Base-by-base conservation (phyloP, 1,140 invertebrate species). In the Pogonognathellus flavescens region DNA sequence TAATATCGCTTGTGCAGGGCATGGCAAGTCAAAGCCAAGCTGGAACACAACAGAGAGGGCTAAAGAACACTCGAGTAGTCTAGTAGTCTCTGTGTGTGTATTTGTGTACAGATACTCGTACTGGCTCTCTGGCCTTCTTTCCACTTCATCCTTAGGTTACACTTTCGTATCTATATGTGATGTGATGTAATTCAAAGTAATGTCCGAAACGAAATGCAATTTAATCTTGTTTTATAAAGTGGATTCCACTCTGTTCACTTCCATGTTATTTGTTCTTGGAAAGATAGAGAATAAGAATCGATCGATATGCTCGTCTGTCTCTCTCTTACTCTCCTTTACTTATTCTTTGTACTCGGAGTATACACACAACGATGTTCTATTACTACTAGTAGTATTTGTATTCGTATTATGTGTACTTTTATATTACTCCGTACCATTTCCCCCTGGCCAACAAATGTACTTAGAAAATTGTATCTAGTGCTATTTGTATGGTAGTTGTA, bases 141-240 rank as follows among this genome's bases (percentile, higher is more conserved):
- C 31, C 31, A 41, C 31, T 41, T 41, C 31, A 41, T 41, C 31
- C 31, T 41, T 41, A 41, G 31, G 31, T 41, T 41, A 41, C 31
- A 41, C n/a, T 20, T 66, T 20, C 62, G 22, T 66, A 66, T 66
- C 62, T 76, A 76, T 55, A 81, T 57, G 80, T 81, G 53, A 81
- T 81, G 80, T 81, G 53, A 55, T 81, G 80, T 81, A 81, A 81
- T 81, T 81, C 50, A 80, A 53, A 80, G 72, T 80, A 80, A 80
- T 80, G 72, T 80, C 72, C 72, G 72, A 50, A 53, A 80, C 50
- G 80, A 81, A 81, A 81, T 81, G 52, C 80, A 81, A 81, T 81
- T 81, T 81, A 81, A 53, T 81, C 80, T 81, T 81, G 50, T 81
- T 57, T 57, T 81, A 81, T 53, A 81, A 59, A 81, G 50, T 81